A percentile compares a stretch with the other conserved stretches of the same genome.
These are phyloP conservation scores for Zoanthus sansibaricus DNA, from an alignment of 92 coral and sea anemone genomes.

Conservation along the genomic window DNA sequence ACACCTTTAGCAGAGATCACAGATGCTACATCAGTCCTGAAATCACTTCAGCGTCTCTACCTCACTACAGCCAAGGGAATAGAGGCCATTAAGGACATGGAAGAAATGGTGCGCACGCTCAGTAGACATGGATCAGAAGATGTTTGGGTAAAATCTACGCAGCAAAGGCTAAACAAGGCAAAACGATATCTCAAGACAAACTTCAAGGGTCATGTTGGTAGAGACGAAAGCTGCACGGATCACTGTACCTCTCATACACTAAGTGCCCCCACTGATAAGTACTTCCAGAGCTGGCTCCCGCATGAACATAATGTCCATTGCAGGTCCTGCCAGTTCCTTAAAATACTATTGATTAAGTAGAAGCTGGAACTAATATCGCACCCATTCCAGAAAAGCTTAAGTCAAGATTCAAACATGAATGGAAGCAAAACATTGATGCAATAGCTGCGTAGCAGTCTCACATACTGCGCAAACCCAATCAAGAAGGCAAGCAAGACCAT, in stretches of 20 bases:
- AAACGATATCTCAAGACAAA: slow-evolving; percentile 69
- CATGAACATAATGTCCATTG: too few species aligned
- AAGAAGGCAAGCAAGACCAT: too few species aligned
- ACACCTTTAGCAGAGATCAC: not conserved
- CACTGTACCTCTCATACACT: slow-evolving; percentile 61
- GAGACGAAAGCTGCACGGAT: slow-evolving; percentile 67
- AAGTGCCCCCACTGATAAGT: too few species aligned
- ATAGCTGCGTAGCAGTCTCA: too few species aligned
- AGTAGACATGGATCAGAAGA: slow-evolving; percentile 48
- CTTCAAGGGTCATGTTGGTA: slow-evolving; percentile 66
- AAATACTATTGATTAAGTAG: too few species aligned
- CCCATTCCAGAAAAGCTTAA: too few species aligned
- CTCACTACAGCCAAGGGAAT: slow-evolving; percentile 67
- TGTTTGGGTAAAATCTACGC: slow-evolving; percentile 28
- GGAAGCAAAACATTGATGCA: too few species aligned
- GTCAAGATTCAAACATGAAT: too few species aligned
- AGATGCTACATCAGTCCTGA: slow-evolving; percentile 65
- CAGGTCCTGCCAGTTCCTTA: too few species aligned
- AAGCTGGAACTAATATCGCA: too few species aligned
- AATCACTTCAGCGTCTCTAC: slow-evolving; percentile 68
- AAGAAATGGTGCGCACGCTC: slow-evolving; percentile 53
- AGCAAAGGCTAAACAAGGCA: slow-evolving; percentile 29
- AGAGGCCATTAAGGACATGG: slow-evolving; percentile 69
- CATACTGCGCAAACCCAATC: too few species aligned
- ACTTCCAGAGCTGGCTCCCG: too few species aligned